Evolutionary conservation across 1,140 invertebrate species (phyloP), one percentile per base, ranked within the genome.

Genomic region (Meteorus sp.): DNA sequence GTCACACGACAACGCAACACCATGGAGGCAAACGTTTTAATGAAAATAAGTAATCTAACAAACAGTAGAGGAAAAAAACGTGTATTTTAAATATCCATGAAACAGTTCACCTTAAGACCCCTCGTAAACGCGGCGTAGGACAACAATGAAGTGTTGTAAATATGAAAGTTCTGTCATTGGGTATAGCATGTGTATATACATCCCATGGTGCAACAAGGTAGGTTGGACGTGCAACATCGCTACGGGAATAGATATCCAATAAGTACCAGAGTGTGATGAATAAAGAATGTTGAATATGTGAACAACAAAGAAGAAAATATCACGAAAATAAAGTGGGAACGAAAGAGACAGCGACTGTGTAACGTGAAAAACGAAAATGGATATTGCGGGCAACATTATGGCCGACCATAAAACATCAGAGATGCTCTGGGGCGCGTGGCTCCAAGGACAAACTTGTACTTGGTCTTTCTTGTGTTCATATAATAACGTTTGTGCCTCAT

Each of bases 21-120:
- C 11, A 33, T 33, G 6, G 29, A 33, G 29, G 29, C 6, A 33
- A 33, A 39, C 20, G 48, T 62, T 62, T 62, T 63, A 60, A 63
- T 63, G 56, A 56, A 59, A 63, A 63, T 63, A 59, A 59, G 57
- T 59, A 60, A 63, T 63, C 33, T 59, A 31, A 31, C 52, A 60
- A 63, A 60, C 61, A 60, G 56, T 50, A 39, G 11, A 39, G 11
- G 8, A n/a, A 15, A 4, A 39, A 13, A n/a, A 39, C 3, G 8
- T 15, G 13, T 13, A 4, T 8, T 39, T n/a, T 15, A 8, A n/a
- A n/a, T n/a, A n/a, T n/a, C n/a, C n/a, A n/a, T n/a, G n/a, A n/a
- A n/a, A n/a, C n/a, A n/a, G n/a, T n/a, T n/a, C n/a, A n/a, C n/a
- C n/a, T n/a, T n/a, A n/a, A n/a, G n/a, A n/a, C n/a, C 44, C 47